Percentiles rank a stretch among this genome's conserved stretches.
Conservation (phyloP, 1,140 invertebrate genomes). For the Anoplophora glabripennis region DNA sequence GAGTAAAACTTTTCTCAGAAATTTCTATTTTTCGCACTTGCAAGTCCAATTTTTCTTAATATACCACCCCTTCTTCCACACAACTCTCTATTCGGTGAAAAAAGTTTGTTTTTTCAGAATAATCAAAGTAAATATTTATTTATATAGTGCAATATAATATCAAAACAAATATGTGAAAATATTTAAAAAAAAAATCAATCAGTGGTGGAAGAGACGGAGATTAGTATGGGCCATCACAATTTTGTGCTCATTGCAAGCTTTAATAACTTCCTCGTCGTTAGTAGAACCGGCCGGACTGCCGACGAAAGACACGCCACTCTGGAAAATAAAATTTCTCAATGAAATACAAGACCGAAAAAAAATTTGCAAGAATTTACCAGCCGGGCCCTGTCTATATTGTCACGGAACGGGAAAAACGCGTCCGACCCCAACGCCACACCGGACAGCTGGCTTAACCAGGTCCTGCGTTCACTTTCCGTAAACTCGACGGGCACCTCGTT, state of each 20-base stretch:
- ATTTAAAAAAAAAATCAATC: slow-evolving; percentile 37
- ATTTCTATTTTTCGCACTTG: too few relatives aligned
- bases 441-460: slow-evolving; percentile 78
- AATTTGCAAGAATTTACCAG: slow-evolving; percentile 60
- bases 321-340: slow-evolving; percentile 46
- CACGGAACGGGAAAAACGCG: slow-evolving; percentile 97
- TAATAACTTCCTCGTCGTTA: slow-evolving; percentile 87
- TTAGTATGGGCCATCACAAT: slow-evolving; percentile 90
- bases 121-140: too few relatives aligned
- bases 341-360: background rate
- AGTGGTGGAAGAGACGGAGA: slow-evolving; percentile 94
- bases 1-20: too few relatives aligned
- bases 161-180: too few relatives aligned
- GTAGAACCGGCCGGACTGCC: slow-evolving; percentile 90
- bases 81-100: too few relatives aligned
- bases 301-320: slow-evolving; percentile 94
- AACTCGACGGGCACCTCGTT: slow-evolving; percentile 70
- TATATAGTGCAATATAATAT: too few relatives aligned
- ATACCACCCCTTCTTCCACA: too few relatives aligned
- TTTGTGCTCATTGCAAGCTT: slow-evolving; percentile 89
- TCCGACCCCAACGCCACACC: slow-evolving; percentile 95
- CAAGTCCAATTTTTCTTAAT: too few relatives aligned
- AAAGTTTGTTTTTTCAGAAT: too few relatives aligned
- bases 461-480: slow-evolving; percentile 66
- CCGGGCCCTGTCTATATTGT: slow-evolving; percentile 92